Evolutionary conservation across 2,797 vertebrate species (phyloP).

Genomic region (Columba guinea): DNA sequence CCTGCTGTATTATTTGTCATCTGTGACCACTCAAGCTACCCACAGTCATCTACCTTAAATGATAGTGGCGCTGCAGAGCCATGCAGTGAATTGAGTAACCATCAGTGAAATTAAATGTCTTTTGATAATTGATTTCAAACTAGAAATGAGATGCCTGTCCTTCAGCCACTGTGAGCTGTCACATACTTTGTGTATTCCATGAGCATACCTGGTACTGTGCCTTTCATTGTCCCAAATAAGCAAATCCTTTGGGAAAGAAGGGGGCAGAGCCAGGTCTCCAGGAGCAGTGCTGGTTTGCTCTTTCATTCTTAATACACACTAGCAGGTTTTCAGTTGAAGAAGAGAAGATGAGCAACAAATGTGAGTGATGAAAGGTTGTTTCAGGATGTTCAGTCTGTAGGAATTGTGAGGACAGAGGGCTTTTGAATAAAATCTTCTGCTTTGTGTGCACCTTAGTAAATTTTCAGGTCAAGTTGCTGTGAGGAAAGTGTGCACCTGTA

Average conservation of each 20-base stretch:
- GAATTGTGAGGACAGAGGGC: not conserved
- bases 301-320: not conserved
- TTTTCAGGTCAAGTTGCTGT: not conserved
- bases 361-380: not conserved
- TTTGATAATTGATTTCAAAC: not conserved
- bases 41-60: not conserved
- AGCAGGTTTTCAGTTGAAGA: not conserved
- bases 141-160: not conserved
- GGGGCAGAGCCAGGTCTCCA: not conserved
- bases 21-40: not conserved
- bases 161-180: not conserved
- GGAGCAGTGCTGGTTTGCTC: not conserved
- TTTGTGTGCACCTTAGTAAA: not conserved
- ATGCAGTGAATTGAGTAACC: not conserved
- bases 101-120: constrained; percentile 2
- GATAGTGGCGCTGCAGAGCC: not conserved
- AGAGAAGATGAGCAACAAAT: not conserved
- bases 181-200: accelerated
- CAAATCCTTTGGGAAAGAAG: not conserved
- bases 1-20: not conserved
- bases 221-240: not conserved
- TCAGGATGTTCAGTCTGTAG: not conserved
- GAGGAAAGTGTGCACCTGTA: not conserved
- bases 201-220: not conserved
- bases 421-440: not conserved